phyloP scores from a whole-genome alignment of 2,888 invertebrate species.

The Chesias legatella region DNA sequence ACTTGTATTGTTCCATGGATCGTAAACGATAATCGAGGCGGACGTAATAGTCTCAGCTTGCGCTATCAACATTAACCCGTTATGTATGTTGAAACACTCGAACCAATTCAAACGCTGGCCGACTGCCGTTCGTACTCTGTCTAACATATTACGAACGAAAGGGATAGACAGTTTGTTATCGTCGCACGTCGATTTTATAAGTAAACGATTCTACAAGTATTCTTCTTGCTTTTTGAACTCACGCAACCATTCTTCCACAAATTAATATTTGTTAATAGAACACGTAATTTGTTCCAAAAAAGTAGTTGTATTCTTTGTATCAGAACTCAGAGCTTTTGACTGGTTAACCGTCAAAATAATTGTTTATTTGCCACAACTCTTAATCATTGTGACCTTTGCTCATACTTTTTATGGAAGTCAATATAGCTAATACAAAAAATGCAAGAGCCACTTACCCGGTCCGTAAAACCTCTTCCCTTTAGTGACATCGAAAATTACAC shows the following conservation, averaged over 20 bases:
- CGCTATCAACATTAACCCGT: slow-evolving; percentile 33
- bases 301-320: neutral
- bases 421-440: slow-evolving; percentile 21
- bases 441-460: slow-evolving; percentile 84
- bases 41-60: slow-evolving; percentile 10
- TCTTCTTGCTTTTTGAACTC: slow-evolving; percentile 15
- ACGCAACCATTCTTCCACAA: slow-evolving; percentile 18
- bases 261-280: slow-evolving; percentile 8
- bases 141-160: slow-evolving; percentile 7
- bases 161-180: slow-evolving; percentile 13
- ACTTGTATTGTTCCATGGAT: slow-evolving; percentile 36
- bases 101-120: slow-evolving; percentile 8
- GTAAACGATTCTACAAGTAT: too few relatives aligned
- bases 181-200: slow-evolving; percentile 13
- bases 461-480: slow-evolving; percentile 95
- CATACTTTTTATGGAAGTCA: slow-evolving; percentile 20
- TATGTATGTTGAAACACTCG: slow-evolving; percentile 22
- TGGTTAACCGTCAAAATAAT: slow-evolving; percentile 10
- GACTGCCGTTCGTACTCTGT: slow-evolving; percentile 11
- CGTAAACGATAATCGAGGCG: slow-evolving; percentile 31
- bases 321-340: neutral
- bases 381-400: slow-evolving; percentile 22
- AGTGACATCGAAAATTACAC: slow-evolving; percentile 96
- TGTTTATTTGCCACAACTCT: slow-evolving; percentile 2
- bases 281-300: neutral